Base-by-base conservation (phyloP, 2,113 vertebrate species). In the Trichechus manatus region DNA sequence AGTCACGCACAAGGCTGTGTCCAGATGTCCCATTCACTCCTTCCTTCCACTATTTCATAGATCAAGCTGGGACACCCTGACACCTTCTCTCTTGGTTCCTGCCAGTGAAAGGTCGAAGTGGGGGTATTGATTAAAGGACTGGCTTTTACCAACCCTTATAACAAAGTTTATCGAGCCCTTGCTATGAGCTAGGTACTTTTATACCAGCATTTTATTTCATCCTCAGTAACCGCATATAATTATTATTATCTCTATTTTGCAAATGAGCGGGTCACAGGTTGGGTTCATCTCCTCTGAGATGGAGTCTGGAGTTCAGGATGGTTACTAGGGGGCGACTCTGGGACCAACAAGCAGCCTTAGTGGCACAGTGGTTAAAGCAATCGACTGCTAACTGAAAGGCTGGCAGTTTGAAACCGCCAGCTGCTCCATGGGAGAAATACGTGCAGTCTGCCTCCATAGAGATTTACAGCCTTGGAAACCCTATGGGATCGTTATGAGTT, bases 291-390 rank as follows among this genome's bases (percentile, higher is more conserved):
- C 70, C 39, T 87, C 89, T 86, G 39, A 70, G 70, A 23, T 64
- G 25, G 70, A 84, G 80, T 23, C 92, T 66, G 83, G 90, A 93
- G 23, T 94, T 88, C 50, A 72, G 79, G 23, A 3, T 68, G n/a
- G 36, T 77, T 39, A 14, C 11, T 66, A 68, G 61, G 44, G 23
- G 78, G 2, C 6, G 10, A 7, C 3, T 85, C 81, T 17, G 53
- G 13, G 3, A 56, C 53, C 53, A 56, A 4, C 53, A 56, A 56
- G 53, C 1, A 56, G 13, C 53, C 53, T 56, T 56, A 11, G 14
- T 56, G 53, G 53, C 15, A 56, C 53, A 56, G 53, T 15, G 14
- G 53, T 56, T 56, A 56, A 56, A 56, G 53, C 11, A 11, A 56
- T 56, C 14, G 11, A 56, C 53, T 56, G 53, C 53, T 56, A 56